Percentiles rank a stretch among this genome's conserved stretches.
Conservation (phyloP, 2,113 vertebrate genomes). For the Ceuthmochares aereus region DNA sequence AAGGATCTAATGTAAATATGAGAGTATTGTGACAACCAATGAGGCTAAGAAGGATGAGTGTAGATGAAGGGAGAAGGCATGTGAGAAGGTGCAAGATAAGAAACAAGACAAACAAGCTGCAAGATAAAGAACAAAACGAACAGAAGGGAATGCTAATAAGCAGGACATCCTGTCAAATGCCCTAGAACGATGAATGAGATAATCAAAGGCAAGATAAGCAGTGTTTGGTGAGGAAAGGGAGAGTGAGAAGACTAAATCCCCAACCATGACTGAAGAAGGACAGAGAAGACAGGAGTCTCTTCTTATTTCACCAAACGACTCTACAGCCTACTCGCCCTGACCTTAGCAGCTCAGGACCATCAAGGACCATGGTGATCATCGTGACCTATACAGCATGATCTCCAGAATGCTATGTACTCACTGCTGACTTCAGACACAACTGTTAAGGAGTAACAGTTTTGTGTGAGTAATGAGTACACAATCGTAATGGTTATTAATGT, state of each 20-base stretch:
- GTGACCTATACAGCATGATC: fast-evolving
- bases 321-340: neutral
- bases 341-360: neutral
- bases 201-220: neutral
- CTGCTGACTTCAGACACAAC: neutral
- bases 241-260: neutral
- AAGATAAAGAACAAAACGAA: neutral
- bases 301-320: neutral
- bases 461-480: neutral
- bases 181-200: neutral
- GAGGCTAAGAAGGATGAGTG: neutral
- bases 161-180: neutral
- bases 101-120: neutral
- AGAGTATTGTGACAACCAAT: neutral
- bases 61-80: neutral
- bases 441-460: neutral
- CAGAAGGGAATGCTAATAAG: neutral
- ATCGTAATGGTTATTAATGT: neutral
- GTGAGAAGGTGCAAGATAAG: neutral
- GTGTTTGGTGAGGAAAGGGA: neutral
- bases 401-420: neutral
- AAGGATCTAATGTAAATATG: neutral
- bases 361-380: neutral
- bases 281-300: neutral
- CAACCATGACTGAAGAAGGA: neutral